Percentiles rank a stretch among this genome's conserved stretches.
phyloP scores from a whole-genome alignment of 2,888 invertebrate genomes.

The Drosophila macrothrix region DNA sequence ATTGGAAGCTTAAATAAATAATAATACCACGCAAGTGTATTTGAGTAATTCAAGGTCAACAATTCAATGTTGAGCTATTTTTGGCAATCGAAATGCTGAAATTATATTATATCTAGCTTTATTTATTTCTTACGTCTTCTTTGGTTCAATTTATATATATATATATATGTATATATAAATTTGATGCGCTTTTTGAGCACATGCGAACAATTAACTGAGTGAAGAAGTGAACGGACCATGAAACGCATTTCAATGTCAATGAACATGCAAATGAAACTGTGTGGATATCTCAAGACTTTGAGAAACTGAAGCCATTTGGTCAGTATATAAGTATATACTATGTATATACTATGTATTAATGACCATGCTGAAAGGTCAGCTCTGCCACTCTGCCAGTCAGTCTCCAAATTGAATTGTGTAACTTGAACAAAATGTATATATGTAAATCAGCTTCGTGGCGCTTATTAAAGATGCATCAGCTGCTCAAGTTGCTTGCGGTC shows the following conservation, averaged over 20 bases:
- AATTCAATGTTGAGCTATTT: constrained; percentile 45
- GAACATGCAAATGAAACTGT: constrained; percentile 60
- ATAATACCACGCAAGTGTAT: constrained; percentile 46
- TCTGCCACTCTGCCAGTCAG: constrained; percentile 8
- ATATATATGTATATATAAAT: constrained; percentile 40
- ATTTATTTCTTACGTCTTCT: background rate
- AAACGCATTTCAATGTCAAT: constrained; percentile 77
- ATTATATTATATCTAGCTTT: constrained; percentile 13
- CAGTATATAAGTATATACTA: constrained; percentile 9
- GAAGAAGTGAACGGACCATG: constrained; percentile 74
- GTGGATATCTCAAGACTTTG: constrained; percentile 31
- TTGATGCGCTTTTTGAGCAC: constrained; percentile 43
- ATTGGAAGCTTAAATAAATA: constrained; percentile 44
- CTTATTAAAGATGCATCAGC: constrained; percentile 36
- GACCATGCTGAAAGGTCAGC: constrained; percentile 54
- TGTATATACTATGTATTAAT: constrained; percentile 2
- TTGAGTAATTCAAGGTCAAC: constrained; percentile 44
- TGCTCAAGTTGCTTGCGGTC: constrained; percentile 47
- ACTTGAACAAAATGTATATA: constrained; percentile 56
- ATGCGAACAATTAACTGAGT: constrained; percentile 59
- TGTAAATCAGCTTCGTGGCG: constrained; percentile 53
- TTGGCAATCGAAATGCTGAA: constrained; percentile 34
- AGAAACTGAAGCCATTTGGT: constrained; percentile 26
- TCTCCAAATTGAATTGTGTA: constrained; percentile 67
- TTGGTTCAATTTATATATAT: constrained; percentile 36